phyloP scores from a whole-genome alignment of 2,113 vertebrate species.

The Pseudopodoces humilis region DNA sequence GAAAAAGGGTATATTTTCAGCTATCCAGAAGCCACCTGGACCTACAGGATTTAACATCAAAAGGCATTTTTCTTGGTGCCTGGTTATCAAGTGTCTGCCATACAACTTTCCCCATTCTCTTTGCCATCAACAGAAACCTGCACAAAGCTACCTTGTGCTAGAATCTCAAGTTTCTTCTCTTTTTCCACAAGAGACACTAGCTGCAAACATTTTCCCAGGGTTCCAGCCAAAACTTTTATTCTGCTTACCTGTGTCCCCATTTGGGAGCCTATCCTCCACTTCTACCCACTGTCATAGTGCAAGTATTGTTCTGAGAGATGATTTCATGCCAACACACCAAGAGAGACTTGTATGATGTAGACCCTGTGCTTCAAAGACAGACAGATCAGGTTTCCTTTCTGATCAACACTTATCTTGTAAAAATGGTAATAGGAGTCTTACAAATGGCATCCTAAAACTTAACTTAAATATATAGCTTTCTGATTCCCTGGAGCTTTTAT shows the following conservation, averaged over 20 bases:
- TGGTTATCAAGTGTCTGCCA: constrained; percentile 47
- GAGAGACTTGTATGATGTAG: background rate
- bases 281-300: constrained; percentile 44
- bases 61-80: constrained; percentile 5
- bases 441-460: constrained; percentile 24
- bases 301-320: constrained; percentile 45
- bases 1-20: background rate
- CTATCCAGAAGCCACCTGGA: background rate
- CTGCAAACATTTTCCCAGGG: constrained; percentile 76
- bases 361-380: background rate
- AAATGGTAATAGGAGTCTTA: background rate
- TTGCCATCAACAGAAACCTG: constrained; percentile 40
- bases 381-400: constrained; percentile 32
- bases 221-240: constrained; percentile 68
- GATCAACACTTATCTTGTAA: background rate
- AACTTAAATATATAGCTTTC: background rate
- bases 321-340: constrained; percentile 36
- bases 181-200: constrained; percentile 57
- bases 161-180: constrained; percentile 70
- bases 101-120: constrained; percentile 13
- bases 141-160: constrained; percentile 73
- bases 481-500: background rate
- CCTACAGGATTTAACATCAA: constrained; percentile 23
- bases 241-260: constrained; percentile 46
- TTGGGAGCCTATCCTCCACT: constrained; percentile 25